Evolutionary conservation across 2,113 vertebrate species (phyloP).

Genomic region (Tapirus terrestris): DNA sequence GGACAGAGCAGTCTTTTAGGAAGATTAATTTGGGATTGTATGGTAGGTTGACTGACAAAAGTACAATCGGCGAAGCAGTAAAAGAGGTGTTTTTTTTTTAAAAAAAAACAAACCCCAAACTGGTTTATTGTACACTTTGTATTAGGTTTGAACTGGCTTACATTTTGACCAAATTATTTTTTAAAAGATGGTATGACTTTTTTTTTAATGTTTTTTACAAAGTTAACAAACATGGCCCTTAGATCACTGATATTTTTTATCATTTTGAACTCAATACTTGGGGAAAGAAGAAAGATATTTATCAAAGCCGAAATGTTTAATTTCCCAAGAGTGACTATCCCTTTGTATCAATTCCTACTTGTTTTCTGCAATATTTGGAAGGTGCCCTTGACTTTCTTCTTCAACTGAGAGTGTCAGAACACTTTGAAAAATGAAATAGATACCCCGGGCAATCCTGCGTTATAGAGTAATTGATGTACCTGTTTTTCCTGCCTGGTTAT

Average conservation of each 20-base stretch:
- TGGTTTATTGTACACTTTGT: conserved; percentile 1
- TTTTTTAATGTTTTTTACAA: conserved; percentile 42
- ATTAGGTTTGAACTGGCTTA: conserved; percentile 49
- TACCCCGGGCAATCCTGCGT: not conserved
- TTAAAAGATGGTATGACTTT: not conserved
- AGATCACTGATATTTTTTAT: not conserved
- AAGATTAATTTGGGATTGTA: conserved; percentile 56
- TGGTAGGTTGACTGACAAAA: not conserved
- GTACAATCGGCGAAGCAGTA: not conserved
- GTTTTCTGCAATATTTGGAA: conserved; percentile 45
- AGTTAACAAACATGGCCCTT: conserved; percentile 32
- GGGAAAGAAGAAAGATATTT: not conserved
- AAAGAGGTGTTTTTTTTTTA: not conserved
- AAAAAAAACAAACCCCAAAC: not conserved
- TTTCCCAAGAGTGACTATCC: conserved; percentile 43
- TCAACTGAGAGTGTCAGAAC: conserved; percentile 23
- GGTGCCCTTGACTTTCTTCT: conserved; percentile 52
- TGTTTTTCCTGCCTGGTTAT: not conserved
- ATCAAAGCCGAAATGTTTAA: conserved; percentile 18
- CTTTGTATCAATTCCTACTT: conserved; percentile 21
- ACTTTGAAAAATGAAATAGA: conserved; percentile 45
- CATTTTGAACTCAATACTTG: conserved; percentile 28
- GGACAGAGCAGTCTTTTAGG: conserved; percentile 39
- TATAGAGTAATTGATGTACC: not conserved
- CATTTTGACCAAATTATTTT: conserved; percentile 49